Conservation (phyloP, 1,140 invertebrate genomes). For the Zophobas atratus region DNA sequence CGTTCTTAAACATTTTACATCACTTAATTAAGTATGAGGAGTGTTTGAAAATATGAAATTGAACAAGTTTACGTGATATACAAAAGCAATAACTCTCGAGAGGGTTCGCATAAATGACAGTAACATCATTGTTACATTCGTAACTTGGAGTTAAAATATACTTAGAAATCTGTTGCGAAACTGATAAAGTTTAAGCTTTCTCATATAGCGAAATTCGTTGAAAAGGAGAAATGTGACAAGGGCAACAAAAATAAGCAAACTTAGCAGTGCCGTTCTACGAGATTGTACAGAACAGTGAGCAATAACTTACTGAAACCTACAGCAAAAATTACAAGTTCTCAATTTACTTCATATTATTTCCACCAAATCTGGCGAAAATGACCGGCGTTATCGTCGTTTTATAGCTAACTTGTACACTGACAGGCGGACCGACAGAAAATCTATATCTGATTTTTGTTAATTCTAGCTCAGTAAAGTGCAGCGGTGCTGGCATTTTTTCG, state of each 20-base stretch:
- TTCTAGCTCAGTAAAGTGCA: not conserved
- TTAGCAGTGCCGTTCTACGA: not conserved
- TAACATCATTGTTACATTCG: no score
- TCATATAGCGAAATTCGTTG: constrained; percentile 6
- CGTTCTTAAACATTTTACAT: no score
- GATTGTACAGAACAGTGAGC: not conserved
- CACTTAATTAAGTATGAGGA: no score
- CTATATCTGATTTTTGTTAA: constrained; percentile 11
- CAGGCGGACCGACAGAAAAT: constrained; percentile 9
- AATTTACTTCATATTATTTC: constrained; percentile 6
- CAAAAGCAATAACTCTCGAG: no score
- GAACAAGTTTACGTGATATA: no score
- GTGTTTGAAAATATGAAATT: no score
- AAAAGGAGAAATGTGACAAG: not conserved
- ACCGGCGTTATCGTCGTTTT: not conserved
- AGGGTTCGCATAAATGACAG: no score
- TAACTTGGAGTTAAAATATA: no score
- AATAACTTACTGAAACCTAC: not conserved
- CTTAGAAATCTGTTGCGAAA: no score
- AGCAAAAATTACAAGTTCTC: not conserved
- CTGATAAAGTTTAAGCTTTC: not conserved
- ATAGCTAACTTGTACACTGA: not conserved
- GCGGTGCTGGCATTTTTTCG: no score
- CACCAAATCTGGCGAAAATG: not conserved
- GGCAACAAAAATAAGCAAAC: not conserved